Evolutionary conservation across 2,797 vertebrate species (phyloP).

Genomic region (Zalophus californianus): DNA sequence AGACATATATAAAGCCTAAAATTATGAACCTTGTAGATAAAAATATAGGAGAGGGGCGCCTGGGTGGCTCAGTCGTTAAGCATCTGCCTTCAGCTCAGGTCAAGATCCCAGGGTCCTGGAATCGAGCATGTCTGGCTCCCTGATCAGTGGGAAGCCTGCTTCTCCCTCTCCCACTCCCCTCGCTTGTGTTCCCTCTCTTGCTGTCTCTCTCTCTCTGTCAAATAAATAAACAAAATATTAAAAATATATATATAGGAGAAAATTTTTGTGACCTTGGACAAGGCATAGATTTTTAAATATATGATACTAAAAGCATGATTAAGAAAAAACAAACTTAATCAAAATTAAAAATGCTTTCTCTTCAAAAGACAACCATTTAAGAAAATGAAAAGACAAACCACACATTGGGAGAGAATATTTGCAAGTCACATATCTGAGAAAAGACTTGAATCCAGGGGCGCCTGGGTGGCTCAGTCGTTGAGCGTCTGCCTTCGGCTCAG

Average conservation of each 20-base stretch:
- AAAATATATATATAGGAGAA: neutral
- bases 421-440: neutral
- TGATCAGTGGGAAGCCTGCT: too few species aligned
- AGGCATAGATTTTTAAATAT: neutral
- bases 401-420: neutral
- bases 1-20: conserved; percentile 23
- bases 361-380: neutral
- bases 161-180: too few species aligned
- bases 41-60: neutral
- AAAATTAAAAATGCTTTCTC: neutral
- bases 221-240: too few species aligned
- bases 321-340: neutral
- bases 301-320: conserved; percentile 2
- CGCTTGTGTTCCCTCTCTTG: too few species aligned
- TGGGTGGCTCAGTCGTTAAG: too few species aligned
- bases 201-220: too few species aligned
- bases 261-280: neutral
- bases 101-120: too few species aligned
- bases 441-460: neutral
- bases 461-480: too few species aligned
- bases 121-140: too few species aligned
- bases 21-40: neutral
- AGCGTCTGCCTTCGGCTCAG: too few species aligned
- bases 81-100: too few species aligned
- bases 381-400: conserved; percentile 1